Evolutionary conservation across 2,113 vertebrate genomes (phyloP).

Genomic region (Melanocharis versteri): DNA sequence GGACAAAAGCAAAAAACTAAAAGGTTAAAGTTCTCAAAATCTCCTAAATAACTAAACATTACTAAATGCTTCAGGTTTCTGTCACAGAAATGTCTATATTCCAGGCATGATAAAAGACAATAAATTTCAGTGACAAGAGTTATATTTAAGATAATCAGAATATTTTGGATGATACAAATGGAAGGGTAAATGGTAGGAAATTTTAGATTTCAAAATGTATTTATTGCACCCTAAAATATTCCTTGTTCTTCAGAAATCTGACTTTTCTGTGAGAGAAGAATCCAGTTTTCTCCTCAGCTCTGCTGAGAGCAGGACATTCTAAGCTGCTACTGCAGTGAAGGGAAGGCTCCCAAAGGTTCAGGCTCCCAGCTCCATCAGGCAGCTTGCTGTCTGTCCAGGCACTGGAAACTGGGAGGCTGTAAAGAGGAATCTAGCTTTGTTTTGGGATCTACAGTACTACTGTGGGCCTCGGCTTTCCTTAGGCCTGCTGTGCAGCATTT

Average conservation of each 20-base stretch:
- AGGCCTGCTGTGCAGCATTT: background rate
- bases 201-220: background rate
- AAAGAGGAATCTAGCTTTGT: background rate
- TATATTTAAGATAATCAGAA: background rate
- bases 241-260: background rate
- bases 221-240: background rate
- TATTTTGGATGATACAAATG: background rate
- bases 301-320: background rate
- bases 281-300: background rate
- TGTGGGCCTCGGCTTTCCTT: background rate
- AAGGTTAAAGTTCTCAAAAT: background rate
- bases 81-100: background rate
- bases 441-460: background rate
- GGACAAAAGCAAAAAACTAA: background rate
- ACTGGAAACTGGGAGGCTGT: background rate
- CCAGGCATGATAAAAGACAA: background rate
- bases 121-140: background rate
- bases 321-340: accelerated
- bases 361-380: background rate
- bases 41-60: background rate
- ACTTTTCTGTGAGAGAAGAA: background rate
- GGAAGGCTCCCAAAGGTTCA: background rate
- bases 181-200: background rate
- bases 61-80: background rate
- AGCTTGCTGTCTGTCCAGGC: background rate